A percentile compares a stretch with the other conserved stretches of the same genome.
Evolutionary conservation across 1,140 invertebrate species (phyloP).

Genomic region (Drosophila busckii): DNA sequence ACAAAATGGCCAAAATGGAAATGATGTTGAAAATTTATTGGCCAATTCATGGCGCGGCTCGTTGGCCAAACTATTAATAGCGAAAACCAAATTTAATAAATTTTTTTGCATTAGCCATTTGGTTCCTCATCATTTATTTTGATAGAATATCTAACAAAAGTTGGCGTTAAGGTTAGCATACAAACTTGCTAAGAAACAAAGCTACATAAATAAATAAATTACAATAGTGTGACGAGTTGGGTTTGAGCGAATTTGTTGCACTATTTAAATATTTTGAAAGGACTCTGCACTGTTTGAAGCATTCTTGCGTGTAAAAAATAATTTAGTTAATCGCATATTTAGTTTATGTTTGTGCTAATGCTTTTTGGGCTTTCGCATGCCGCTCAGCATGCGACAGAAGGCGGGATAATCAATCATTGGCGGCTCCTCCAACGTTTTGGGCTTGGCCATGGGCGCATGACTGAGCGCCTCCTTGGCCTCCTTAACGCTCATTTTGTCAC

Average conservation of each 20-base stretch:
- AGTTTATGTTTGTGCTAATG: too few relatives aligned
- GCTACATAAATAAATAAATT: background rate
- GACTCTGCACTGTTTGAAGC: too few relatives aligned
- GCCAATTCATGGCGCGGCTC: slow-evolving; percentile 60
- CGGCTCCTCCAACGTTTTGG: slow-evolving; percentile 78
- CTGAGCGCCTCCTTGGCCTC: slow-evolving; percentile 83
- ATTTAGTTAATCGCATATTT: too few relatives aligned
- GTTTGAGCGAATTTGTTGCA: too few relatives aligned
- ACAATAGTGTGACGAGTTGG: too few relatives aligned
- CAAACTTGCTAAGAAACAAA: slow-evolving; percentile 2
- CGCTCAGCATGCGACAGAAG: slow-evolving; percentile 82
- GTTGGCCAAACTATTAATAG: slow-evolving; percentile 66
- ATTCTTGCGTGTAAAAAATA: too few relatives aligned
- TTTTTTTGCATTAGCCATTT: slow-evolving; percentile 31
- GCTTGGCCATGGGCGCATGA: slow-evolving; percentile 81
- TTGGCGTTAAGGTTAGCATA: slow-evolving; percentile 60
- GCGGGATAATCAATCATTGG: slow-evolving; percentile 82
- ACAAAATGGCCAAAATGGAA: slow-evolving; percentile 37
- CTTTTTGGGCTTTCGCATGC: slow-evolving; percentile 80
- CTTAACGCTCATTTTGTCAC: slow-evolving; percentile 81
- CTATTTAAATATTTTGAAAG: too few relatives aligned
- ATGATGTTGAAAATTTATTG: slow-evolving; percentile 74
- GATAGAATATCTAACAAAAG: slow-evolving; percentile 70
- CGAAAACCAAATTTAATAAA: slow-evolving; percentile 44
- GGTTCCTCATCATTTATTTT: slow-evolving; percentile 70